Evolutionary conservation across 2,888 invertebrate genomes (phyloP).

Genomic region (Pammene aurita): DNA sequence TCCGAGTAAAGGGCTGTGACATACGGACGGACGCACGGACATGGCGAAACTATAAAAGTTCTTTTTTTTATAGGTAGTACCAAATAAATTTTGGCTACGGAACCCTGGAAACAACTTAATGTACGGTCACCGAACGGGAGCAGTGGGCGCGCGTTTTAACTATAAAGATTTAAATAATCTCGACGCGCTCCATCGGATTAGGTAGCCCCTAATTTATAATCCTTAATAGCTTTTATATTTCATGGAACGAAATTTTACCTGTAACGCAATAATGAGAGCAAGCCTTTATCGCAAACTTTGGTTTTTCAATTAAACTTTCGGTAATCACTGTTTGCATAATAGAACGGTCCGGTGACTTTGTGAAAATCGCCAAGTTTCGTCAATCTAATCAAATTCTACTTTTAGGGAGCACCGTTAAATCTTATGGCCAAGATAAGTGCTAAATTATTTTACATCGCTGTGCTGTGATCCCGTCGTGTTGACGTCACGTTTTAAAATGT

Average conservation of each 20-base stretch:
- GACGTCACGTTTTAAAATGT: not conserved
- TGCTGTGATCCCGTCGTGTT: constrained; percentile 21
- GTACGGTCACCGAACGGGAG: too few species aligned
- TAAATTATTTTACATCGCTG: constrained; percentile 33
- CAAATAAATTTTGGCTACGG: too few species aligned
- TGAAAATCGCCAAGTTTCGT: constrained; percentile 56
- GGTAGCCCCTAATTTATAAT: constrained; percentile 25
- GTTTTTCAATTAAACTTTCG: constrained; percentile 68
- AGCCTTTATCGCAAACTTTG: constrained; percentile 63
- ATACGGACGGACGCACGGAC: too few species aligned
- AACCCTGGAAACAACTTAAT: too few species aligned
- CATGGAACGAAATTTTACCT: constrained; percentile 55
- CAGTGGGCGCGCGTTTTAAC: too few species aligned
- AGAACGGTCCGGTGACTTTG: constrained; percentile 55
- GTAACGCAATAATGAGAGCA: constrained; percentile 62
- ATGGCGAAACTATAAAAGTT: too few species aligned
- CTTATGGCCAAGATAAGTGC: constrained; percentile 37
- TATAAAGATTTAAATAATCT: not conserved
- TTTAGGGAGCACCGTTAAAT: constrained; percentile 44
- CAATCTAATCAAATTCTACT: constrained; percentile 60
- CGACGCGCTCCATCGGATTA: constrained; percentile 8
- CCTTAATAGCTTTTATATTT: constrained; percentile 37
- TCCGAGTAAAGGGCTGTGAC: too few species aligned
- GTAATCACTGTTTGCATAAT: constrained; percentile 64
- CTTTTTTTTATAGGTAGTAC: too few species aligned